Base-by-base conservation (phyloP, 2,797 vertebrate species). In the Danio aesculapii region DNA sequence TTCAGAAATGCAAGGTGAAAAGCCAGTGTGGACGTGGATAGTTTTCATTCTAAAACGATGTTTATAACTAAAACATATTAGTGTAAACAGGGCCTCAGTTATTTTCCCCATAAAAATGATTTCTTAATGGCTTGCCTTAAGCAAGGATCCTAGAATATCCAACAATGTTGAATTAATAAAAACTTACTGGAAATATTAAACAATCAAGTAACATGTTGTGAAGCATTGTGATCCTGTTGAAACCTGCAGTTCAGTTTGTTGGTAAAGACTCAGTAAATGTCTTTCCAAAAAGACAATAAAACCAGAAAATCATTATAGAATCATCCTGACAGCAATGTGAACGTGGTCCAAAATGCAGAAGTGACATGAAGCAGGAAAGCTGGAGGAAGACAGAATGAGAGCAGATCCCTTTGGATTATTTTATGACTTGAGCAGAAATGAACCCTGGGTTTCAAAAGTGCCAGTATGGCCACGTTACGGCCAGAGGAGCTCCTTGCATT, bases 341-440 rank as follows among this genome's bases (percentile, higher is more conserved):
- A 41, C 17, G 30, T 9, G 13, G 17, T 68, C 41, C 13, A 77
- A 6, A 77, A 67, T 7, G 1, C 17, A n/a, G 16, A 69, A 17
- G 70, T 66, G 43, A 73, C 11, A 80, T 9, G 39, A 71, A 63
- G 46, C n/a, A 63, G 67, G 14, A 44, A 41, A 44, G 44, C 71
- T 41, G 9, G 43, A 12, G 21, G 46, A 64, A 47, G 58, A 77
- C 59, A 43, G 21, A 75, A 79, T 74, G 47, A 52, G 53, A 79
- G 16, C 64, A 62, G 57, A 43, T 70, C 67, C 58, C 68, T 70
- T 66, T 8, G 46, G 53, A 44, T 66, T 17, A 46, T 49, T 71
- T 46, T 75, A 83, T 84, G 77, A 63, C 62, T 83, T 67, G 53
- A 75, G 49, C 81, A 84, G 81, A 83, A 81, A 67, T 43, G 43